Base-by-base conservation (phyloP, 2,797 vertebrate genomes). In the Alauda arvensis region DNA sequence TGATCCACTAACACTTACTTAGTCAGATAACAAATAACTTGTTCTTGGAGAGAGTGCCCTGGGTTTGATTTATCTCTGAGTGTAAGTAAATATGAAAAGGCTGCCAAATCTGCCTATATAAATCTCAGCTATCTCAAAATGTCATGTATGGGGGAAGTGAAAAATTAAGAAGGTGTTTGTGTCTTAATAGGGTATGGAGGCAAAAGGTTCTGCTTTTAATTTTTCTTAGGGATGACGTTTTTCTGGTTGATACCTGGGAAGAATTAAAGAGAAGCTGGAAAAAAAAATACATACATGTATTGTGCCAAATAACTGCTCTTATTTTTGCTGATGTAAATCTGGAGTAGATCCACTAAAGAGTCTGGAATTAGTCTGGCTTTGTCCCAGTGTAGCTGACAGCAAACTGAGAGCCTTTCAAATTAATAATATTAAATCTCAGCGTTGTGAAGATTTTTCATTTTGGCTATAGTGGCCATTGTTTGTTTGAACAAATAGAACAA, bases 11-110 rank as follows among this genome's bases (percentile, higher is more conserved):
- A 91, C 94, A 96, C 93, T 91, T 96, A 94, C 93, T 95, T 94
- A 94, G 94, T 94, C 93, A 95, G 94, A 95, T 95, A 96, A 95
- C 92, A 93, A 95, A 96, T 96, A 95, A 96, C 95, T 92, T 94
- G 85, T 96, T 95, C 93, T 94, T 96, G 93, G 95, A 94, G 83
- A 91, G 90, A 92, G 72, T 90, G 84, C 85, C 82, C 72, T 79
- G 79, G 75, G 80, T 95, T 93, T 96, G 94, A 96, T 96, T 95
- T 96, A 96, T 96, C 85, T 94, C 61, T 88, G 89, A 83, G 90
- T 94, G 88, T 92, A 94, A 96, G 94, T 95, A 95, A 95, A 96
- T 95, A 96, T 79, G 94, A 95, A 95, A 95, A 95, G 92, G 57
- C 94, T 96, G 94, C 95, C 95, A 96, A 94, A 95, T 91, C 91